A percentile compares a stretch with the other conserved stretches of the same genome.
Evolutionary conservation across 2,888 invertebrate species (phyloP).

Genomic region (Nephrotoma guestfalica): DNA sequence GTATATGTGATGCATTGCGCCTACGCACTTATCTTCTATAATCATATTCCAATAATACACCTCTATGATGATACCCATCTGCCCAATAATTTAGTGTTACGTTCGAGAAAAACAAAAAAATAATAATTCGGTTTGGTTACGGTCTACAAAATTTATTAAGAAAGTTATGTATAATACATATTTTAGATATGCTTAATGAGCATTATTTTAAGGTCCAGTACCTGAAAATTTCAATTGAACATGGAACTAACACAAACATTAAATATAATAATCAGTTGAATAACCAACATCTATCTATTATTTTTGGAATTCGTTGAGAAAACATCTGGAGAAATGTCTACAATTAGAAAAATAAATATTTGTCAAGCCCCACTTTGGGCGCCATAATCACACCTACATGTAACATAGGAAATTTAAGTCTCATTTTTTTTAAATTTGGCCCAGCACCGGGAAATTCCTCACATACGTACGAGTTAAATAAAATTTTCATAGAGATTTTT

Average conservation of each 20-base stretch:
- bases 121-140: not conserved
- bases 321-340: not conserved
- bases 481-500: not conserved
- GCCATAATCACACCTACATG: not conserved
- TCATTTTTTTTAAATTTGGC: not conserved
- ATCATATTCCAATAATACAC: not conserved
- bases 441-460: not conserved
- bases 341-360: not conserved
- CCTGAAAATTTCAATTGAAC: not conserved
- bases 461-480: not conserved
- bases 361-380: not conserved
- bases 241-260: not conserved
- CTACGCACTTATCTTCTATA: not conserved
- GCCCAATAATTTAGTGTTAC: not conserved
- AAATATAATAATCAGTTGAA: not conserved
- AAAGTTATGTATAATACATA: not conserved
- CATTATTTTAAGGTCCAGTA: not conserved
- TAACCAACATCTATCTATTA: not conserved
- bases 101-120: not conserved
- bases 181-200: not conserved
- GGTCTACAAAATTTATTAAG: not conserved
- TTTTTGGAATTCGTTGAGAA: not conserved
- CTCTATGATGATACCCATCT: not conserved
- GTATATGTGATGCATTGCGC: not conserved
- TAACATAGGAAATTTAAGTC: not conserved